phyloP scores from a whole-genome alignment of 2,113 vertebrate species.

The Colinus virginianus region DNA sequence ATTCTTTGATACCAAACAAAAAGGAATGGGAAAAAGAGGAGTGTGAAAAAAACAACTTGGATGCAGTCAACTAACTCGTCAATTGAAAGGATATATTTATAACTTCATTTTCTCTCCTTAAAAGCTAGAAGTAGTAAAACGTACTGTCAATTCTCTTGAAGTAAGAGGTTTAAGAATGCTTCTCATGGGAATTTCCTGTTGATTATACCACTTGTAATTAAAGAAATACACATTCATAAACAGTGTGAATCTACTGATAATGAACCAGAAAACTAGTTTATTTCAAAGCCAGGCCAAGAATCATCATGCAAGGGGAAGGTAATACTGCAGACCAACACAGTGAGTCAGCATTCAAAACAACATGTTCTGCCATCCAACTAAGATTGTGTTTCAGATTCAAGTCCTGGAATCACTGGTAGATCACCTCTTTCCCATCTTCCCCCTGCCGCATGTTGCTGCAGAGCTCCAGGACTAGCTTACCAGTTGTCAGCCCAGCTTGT shows the following conservation, averaged over 20 bases:
- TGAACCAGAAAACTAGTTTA: too few species aligned
- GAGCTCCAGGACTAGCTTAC: slow-evolving; percentile 11
- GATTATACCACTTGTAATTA: background rate
- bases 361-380: background rate
- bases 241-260: background rate
- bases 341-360: slow-evolving; percentile 67
- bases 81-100: background rate
- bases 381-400: background rate
- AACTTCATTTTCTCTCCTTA: background rate
- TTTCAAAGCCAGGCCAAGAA: background rate
- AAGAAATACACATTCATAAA: background rate
- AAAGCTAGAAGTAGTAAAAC: background rate
- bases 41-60: background rate
- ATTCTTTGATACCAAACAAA: background rate
- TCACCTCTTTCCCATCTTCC: background rate
- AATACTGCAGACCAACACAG: slow-evolving; percentile 22
- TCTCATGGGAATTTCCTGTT: background rate
- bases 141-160: background rate
- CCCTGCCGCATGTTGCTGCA: background rate
- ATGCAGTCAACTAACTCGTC: background rate
- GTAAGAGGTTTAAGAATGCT: background rate
- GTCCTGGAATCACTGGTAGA: background rate
- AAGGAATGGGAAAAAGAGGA: background rate
- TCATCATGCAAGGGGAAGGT: background rate
- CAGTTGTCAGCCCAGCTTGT: slow-evolving; percentile 58